These are phyloP conservation scores for Hemibagrus wyckioides DNA, from an alignment of 2,113 vertebrate genomes.

Conservation along the genomic window DNA sequence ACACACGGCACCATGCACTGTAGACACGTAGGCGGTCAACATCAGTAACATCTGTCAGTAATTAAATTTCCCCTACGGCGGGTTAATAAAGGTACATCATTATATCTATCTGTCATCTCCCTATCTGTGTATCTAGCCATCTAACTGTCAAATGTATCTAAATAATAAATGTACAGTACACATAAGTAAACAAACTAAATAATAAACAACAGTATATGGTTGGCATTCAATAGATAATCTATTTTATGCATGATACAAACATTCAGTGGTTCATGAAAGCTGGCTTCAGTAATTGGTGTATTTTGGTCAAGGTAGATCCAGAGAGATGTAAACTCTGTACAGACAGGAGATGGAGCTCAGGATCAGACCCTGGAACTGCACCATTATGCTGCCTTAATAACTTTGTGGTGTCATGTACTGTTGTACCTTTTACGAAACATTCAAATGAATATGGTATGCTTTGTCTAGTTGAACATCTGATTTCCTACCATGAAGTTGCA, in stretches of 20 bases:
- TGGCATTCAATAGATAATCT: not conserved
- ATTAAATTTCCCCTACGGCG: no score
- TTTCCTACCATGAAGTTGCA: slow-evolving; percentile 84
- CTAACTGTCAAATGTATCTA: not conserved
- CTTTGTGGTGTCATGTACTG: not conserved
- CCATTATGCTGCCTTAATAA: not conserved
- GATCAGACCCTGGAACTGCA: not conserved
- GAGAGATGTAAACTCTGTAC: not conserved
- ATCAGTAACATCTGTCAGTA: not conserved
- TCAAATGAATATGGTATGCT: not conserved
- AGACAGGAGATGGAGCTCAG: not conserved
- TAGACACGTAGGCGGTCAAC: not conserved
- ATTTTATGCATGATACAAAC: not conserved
- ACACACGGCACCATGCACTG: not conserved
- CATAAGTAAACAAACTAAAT: not conserved
- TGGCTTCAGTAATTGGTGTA: not conserved
- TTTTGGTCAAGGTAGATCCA: not conserved
- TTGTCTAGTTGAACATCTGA: not conserved
- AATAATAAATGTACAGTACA: not conserved
- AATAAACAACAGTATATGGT: not conserved
- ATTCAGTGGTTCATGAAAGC: not conserved
- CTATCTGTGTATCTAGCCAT: no score
- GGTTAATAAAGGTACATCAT: no score
- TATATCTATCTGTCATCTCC: no score
- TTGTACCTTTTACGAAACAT: not conserved